Evolutionary conservation across 2,888 invertebrate genomes (phyloP).

Genomic region (Callinectes sapidus): DNA sequence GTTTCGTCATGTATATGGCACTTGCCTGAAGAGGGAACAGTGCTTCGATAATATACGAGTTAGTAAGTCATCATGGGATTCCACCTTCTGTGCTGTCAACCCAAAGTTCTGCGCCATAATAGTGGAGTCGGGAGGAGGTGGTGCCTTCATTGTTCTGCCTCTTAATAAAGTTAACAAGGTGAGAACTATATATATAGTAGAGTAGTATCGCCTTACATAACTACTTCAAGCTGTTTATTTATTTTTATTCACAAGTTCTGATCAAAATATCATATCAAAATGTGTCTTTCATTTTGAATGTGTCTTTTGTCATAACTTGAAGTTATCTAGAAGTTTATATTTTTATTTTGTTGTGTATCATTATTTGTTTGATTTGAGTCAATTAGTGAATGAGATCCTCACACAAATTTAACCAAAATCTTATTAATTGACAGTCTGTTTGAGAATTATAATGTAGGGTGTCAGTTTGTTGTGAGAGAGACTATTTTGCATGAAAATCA

Average conservation of each 20-base stretch:
- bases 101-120: constrained; percentile 98
- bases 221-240: background rate
- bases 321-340: background rate
- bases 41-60: constrained; percentile 98
- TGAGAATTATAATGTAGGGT: background rate
- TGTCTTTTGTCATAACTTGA: background rate
- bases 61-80: constrained; percentile 96
- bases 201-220: background rate
- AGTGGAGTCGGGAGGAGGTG: constrained; percentile 96
- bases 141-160: constrained; percentile 95
- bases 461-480: background rate
- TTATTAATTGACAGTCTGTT: background rate
- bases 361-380: background rate
- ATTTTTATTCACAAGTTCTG: background rate
- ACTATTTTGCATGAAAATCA: background rate
- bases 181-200: background rate
- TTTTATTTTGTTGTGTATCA: background rate
- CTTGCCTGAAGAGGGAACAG: constrained; percentile 93
- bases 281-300: background rate
- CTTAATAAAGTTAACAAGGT: constrained; percentile 86
- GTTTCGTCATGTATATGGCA: constrained; percentile 97
- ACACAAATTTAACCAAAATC: background rate
- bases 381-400: background rate
- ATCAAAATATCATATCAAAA: background rate
- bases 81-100: constrained; percentile 98